Percentiles rank a stretch among this genome's conserved stretches.
phyloP scores from a whole-genome alignment of 2,113 vertebrate genomes.

The Cardinalis cardinalis region DNA sequence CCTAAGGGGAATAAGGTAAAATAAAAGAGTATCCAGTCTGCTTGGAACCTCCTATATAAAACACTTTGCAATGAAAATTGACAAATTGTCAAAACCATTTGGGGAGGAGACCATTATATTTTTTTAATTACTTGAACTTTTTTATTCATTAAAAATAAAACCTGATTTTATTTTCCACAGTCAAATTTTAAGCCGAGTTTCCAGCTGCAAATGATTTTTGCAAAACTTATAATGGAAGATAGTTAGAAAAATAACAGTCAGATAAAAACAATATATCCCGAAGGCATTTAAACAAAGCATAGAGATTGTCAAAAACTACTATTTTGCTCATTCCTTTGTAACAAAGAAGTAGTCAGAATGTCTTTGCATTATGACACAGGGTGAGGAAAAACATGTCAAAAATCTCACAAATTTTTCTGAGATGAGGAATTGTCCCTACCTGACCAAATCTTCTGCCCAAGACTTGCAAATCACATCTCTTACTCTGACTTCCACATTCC shows the following conservation, averaged over 20 bases:
- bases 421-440: not conserved
- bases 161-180: not conserved
- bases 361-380: not conserved
- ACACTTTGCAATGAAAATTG: not conserved
- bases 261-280: not conserved
- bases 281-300: not conserved
- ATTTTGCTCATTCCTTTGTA: not conserved
- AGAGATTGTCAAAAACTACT: not conserved
- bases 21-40: not conserved
- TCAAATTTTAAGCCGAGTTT: not conserved
- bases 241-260: not conserved
- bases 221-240: not conserved
- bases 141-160: not conserved
- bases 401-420: not conserved
- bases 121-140: not conserved
- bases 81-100: not conserved
- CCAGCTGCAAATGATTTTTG: not conserved
- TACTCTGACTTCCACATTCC: not conserved
- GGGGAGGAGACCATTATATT: accelerated
- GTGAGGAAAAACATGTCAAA: not conserved
- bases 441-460: not conserved
- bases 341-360: not conserved
- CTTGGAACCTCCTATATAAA: not conserved
- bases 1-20: not conserved
- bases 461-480: not conserved